Evolutionary conservation across 2,797 vertebrate species (phyloP).

Genomic region (Poecile montanus): DNA sequence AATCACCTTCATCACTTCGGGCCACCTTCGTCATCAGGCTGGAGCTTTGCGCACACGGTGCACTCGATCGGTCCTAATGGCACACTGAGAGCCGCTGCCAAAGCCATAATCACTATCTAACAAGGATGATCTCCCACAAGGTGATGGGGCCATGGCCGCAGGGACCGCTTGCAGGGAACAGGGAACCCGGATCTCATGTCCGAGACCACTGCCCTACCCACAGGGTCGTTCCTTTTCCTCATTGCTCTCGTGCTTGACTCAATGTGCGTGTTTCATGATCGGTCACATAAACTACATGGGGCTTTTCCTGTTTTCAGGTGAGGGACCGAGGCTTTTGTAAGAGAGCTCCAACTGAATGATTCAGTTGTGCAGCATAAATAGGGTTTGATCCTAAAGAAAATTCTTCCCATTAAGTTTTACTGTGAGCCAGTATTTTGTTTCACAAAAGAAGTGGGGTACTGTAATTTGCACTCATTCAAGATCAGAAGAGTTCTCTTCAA

Average conservation of each 20-base stretch:
- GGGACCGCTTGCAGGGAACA: not conserved
- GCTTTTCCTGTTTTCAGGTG: not conserved
- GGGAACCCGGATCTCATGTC: not conserved
- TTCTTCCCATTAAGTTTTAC: not conserved
- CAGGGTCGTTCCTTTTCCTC: not conserved
- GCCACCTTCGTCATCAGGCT: constrained; percentile 7
- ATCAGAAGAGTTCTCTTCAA: not conserved
- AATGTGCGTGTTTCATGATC: fast-evolving
- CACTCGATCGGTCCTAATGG: not conserved
- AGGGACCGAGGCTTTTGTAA: not conserved
- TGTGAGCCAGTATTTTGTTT: not conserved
- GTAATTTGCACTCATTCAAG: not conserved
- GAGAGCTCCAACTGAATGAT: not conserved
- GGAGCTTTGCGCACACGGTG: not conserved
- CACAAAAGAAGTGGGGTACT: not conserved
- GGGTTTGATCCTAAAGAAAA: not conserved
- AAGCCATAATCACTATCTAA: not conserved
- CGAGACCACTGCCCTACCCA: not conserved
- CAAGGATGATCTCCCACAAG: not conserved
- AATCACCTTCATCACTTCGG: not conserved
- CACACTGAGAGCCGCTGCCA: not conserved
- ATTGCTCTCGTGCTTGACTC: not conserved
- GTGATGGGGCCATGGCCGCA: not conserved
- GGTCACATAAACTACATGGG: not conserved
- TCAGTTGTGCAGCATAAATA: not conserved